Evolutionary conservation across 2,113 vertebrate species (phyloP).

Genomic region (Climacteris rufus): DNA sequence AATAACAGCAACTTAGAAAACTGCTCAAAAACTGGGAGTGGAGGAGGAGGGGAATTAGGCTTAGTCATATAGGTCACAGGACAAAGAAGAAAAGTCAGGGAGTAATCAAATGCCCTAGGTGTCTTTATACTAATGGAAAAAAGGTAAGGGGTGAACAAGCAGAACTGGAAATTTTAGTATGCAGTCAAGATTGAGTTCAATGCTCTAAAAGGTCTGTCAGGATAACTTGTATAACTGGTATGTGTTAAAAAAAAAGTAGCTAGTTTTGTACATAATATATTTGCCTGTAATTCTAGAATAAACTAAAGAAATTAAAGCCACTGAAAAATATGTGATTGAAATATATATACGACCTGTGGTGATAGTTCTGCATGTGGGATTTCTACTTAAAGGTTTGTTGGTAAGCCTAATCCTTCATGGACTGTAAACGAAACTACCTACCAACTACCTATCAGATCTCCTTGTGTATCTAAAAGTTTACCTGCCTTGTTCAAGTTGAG

Average conservation of each 20-base stretch:
- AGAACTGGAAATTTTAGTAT: constrained; percentile 49
- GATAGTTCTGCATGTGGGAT: background rate
- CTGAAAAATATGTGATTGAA: background rate
- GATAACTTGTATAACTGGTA: background rate
- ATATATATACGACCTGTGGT: rapidly evolving
- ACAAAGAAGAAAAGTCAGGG: background rate
- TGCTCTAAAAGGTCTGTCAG: background rate
- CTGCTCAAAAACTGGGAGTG: background rate
- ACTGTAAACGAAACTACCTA: background rate
- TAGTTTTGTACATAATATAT: background rate
- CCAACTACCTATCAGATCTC: background rate
- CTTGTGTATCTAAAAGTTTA: background rate
- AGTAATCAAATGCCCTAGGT: background rate
- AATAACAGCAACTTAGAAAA: background rate
- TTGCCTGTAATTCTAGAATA: background rate
- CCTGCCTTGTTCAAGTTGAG: background rate
- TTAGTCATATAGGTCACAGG: background rate
- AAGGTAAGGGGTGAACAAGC: background rate
- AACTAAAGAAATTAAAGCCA: background rate
- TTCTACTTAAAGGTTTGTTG: background rate
- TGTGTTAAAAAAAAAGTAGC: background rate
- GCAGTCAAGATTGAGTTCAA: background rate
- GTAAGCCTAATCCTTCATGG: background rate
- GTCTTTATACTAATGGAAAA: background rate
- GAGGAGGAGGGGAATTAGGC: background rate